phyloP scores from a whole-genome alignment of 2,888 invertebrate genomes.

The Frankliniella fusca region DNA sequence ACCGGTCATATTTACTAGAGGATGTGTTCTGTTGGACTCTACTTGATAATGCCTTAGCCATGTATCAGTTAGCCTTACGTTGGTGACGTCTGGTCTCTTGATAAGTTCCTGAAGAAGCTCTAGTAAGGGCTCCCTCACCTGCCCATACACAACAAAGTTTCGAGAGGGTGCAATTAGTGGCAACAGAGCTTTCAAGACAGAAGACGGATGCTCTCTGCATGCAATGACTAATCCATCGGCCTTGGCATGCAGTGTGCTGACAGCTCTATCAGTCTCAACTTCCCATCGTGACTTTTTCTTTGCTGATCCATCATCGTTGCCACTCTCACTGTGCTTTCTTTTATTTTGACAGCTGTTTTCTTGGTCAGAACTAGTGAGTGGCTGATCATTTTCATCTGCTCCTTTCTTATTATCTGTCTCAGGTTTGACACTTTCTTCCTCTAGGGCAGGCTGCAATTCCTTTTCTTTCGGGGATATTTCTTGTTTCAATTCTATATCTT shows the following conservation, averaged over 20 bases:
- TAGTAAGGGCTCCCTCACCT: slow-evolving; percentile 75
- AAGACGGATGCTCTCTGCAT: slow-evolving; percentile 80
- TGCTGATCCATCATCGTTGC: slow-evolving; percentile 42
- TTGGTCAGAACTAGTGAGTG: not conserved
- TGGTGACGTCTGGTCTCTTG: slow-evolving; percentile 64
- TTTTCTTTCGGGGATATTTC: slow-evolving; percentile 37
- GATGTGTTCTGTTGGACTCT: slow-evolving; percentile 86
- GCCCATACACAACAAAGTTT: slow-evolving; percentile 79
- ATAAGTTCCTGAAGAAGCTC: slow-evolving; percentile 78
- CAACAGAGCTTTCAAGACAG: slow-evolving; percentile 68
- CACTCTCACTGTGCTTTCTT: slow-evolving; percentile 44
- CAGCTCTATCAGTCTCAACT: slow-evolving; percentile 62
- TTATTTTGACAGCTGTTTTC: slow-evolving; percentile 29
- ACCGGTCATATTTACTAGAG: slow-evolving; percentile 84
- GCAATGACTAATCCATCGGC: slow-evolving; percentile 74
- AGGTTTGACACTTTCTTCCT: slow-evolving; percentile 30
- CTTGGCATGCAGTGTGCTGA: slow-evolving; percentile 58
- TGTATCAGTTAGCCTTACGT: slow-evolving; percentile 74
- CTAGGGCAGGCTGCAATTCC: not conserved
- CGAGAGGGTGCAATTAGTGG: slow-evolving; percentile 75
- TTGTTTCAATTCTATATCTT: not conserved
- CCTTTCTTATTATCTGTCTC: slow-evolving; percentile 27
- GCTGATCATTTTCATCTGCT: slow-evolving; percentile 13
- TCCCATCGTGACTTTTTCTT: slow-evolving; percentile 63
- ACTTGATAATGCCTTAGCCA: slow-evolving; percentile 90